Percentiles rank a stretch among this genome's conserved stretches.
Conservation (phyloP, 2,797 vertebrate species). For the Dermochelys coriacea region DNA sequence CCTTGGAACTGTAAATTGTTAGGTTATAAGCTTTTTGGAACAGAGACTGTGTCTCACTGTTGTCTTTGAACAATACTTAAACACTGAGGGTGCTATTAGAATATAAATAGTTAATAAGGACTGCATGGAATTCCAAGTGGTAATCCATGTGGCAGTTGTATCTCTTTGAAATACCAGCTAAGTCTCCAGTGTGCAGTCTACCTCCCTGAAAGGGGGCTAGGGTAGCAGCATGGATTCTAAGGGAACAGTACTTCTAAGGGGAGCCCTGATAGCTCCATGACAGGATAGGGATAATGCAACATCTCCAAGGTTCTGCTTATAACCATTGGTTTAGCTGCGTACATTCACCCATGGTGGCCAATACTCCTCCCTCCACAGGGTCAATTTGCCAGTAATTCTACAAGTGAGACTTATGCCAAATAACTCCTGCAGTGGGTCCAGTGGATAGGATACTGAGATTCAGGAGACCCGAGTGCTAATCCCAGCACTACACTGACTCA, state of each 20-base stretch:
- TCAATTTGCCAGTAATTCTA: not conserved
- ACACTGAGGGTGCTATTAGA: too few relatives aligned
- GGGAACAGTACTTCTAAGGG: not conserved
- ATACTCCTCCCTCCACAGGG: not conserved
- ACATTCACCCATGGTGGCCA: not conserved
- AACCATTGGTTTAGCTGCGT: accelerated
- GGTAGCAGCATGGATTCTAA: not conserved
- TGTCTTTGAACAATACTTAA: too few relatives aligned
- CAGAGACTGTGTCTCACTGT: too few relatives aligned
- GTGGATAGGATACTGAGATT: not conserved
- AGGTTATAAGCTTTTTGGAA: too few relatives aligned
- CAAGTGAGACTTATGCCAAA: not conserved
- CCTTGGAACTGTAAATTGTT: not conserved
- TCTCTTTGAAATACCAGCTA: not conserved
- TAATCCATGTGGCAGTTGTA: not conserved
- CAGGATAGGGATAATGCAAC: not conserved
- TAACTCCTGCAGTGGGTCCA: not conserved
- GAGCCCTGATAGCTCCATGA: not conserved
- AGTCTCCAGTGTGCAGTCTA: not conserved
- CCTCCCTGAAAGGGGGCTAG: not conserved
- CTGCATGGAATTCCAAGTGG: not conserved
- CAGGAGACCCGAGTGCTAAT: not conserved
- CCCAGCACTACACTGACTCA: not conserved
- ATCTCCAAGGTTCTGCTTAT: not conserved
- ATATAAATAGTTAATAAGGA: not conserved